Conservation (phyloP, 1,140 invertebrate species). For the Hydropsyche tenuis region DNA sequence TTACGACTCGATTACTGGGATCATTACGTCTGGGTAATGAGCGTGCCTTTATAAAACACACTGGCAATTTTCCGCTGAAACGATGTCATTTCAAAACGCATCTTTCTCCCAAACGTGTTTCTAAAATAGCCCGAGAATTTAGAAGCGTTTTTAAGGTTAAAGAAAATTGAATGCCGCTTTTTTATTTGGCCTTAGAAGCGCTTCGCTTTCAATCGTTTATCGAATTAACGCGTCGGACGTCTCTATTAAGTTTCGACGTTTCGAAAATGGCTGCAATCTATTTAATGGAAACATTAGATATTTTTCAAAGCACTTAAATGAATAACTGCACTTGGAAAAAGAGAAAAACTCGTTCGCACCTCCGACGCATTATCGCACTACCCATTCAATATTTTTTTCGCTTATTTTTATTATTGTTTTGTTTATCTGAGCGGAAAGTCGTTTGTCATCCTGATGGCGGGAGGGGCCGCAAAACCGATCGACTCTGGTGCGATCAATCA, state of each 20-base stretch:
- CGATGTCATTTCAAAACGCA: background rate
- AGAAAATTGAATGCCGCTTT: background rate
- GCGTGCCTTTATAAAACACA: slow-evolving; percentile 8
- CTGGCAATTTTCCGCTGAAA: background rate
- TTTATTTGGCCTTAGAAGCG: background rate
- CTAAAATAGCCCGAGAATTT: background rate
- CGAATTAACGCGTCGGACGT: slow-evolving; percentile 8
- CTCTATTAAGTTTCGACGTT: slow-evolving; percentile 15
- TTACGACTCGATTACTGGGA: background rate
- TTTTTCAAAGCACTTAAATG: no score
- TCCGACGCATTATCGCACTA: background rate
- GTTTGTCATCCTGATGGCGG: slow-evolving; percentile 46
- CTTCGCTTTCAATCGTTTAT: background rate
- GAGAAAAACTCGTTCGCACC: no score
- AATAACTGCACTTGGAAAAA: no score
- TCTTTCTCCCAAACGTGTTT: background rate
- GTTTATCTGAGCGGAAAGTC: slow-evolving; percentile 46
- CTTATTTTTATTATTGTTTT: slow-evolving; percentile 41
- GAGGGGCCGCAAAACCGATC: slow-evolving; percentile 41
- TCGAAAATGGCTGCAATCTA: slow-evolving; percentile 44
- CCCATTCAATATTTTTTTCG: no score
- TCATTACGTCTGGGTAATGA: slow-evolving; percentile 11
- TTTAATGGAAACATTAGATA: slow-evolving; percentile 47
- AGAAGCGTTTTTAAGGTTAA: background rate
- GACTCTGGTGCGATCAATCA: slow-evolving; percentile 47